phyloP scores from a whole-genome alignment of 2,113 vertebrate genomes.

The Clinocottus analis region DNA sequence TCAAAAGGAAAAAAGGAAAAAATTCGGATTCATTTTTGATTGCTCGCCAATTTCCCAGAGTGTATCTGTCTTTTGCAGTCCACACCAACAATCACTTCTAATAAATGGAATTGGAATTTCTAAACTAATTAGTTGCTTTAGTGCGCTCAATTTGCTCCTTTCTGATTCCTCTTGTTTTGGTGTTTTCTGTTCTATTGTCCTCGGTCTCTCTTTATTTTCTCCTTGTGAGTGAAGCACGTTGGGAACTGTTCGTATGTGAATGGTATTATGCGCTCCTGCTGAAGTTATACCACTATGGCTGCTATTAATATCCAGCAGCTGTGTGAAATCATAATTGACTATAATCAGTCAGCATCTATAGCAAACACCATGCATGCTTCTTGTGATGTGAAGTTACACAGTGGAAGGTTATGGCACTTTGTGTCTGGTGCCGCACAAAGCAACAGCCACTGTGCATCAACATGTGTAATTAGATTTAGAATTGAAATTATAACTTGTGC shows the following conservation, averaged over 20 bases:
- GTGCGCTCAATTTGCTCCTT: not conserved
- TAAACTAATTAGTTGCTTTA: slow-evolving; percentile 6
- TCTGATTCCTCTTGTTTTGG: not conserved
- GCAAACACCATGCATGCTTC: too few species aligned
- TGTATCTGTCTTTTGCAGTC: not conserved
- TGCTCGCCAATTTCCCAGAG: not conserved
- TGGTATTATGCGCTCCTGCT: not conserved
- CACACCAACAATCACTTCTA: not conserved
- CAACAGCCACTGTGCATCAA: not conserved
- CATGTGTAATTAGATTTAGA: too few species aligned
- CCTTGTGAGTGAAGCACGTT: not conserved
- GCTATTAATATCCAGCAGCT: not conserved
- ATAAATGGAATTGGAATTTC: not conserved
- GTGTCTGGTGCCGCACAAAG: not conserved
- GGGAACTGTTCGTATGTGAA: not conserved
- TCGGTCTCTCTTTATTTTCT: not conserved
- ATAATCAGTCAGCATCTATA: too few species aligned
- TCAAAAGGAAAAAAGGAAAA: not conserved
- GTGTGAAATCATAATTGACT: not conserved
- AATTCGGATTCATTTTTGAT: not conserved
- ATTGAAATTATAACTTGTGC: not conserved
- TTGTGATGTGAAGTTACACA: not conserved
- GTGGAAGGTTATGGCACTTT: not conserved
- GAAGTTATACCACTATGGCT: not conserved
- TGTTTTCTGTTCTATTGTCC: not conserved